These are phyloP conservation scores for Drosophila azteca DNA, from an alignment of 1,140 invertebrate genomes.

Conservation along the genomic window DNA sequence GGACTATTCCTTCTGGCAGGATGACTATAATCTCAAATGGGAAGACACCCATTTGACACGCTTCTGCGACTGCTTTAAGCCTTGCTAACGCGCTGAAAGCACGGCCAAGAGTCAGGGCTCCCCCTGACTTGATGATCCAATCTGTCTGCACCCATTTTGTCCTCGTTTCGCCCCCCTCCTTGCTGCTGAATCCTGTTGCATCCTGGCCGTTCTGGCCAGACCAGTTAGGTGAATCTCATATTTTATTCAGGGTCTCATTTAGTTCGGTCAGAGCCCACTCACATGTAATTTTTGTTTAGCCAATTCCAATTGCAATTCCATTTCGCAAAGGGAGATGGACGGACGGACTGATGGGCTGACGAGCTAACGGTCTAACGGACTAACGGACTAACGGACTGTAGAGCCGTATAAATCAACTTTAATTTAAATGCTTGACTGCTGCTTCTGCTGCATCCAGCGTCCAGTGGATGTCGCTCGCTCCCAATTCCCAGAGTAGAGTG, in stretches of 20 bases:
- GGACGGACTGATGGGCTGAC: background rate
- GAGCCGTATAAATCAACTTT: constrained; percentile 73
- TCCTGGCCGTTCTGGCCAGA: constrained; percentile 1
- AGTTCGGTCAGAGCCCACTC: constrained; percentile 28
- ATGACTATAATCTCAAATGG: no score
- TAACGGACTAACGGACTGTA: background rate
- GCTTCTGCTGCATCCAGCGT: constrained; percentile 22
- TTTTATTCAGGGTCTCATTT: constrained; percentile 69
- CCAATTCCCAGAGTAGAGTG: constrained; percentile 4
- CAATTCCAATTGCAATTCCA: constrained; percentile 70
- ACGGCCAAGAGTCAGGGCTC: constrained; percentile 8
- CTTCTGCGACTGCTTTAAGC: background rate
- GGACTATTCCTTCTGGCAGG: no score
- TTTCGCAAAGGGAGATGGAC: constrained; percentile 26
- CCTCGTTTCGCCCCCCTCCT: background rate
- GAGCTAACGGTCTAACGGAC: constrained; percentile 1
- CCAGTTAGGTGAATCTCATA: constrained; percentile 60
- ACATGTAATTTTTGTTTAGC: constrained; percentile 67
- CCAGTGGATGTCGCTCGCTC: background rate
- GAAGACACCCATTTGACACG: constrained; percentile 7
- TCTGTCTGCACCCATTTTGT: constrained; percentile 22
- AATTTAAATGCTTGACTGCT: constrained; percentile 64
- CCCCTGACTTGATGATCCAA: constrained; percentile 31
- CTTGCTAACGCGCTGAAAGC: constrained; percentile 32
- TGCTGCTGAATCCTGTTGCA: no score